Evolutionary conservation across 2,888 invertebrate species (phyloP), one percentile per base, ranked within the genome.

Genomic region (Eustalomyia histrio): DNA sequence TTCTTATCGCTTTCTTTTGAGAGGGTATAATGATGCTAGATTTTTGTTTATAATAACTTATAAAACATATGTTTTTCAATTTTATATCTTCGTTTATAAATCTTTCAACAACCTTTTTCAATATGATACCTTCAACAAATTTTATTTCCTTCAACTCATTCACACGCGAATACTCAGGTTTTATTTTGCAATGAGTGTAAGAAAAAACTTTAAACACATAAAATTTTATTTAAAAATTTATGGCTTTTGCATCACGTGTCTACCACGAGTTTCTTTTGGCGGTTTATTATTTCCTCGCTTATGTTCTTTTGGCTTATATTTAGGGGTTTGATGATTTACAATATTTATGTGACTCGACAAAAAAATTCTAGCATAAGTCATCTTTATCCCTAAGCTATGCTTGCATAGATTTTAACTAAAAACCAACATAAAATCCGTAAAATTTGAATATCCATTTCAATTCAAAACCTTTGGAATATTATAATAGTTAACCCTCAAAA

Each of bases 181-280:
- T 71, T 9, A 17, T 21, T 57, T 58, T 68, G 43, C 64, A 76
- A 47, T 67, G 16, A 68, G 78, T 73, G 75, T 85, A 47, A 47
- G 6, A 2, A 86, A 88, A 87, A 89, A 87, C 85, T 89, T 88
- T 85, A 87, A 88, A 86, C 64, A 88, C 85, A 88, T 86, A 86
- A 88, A 87, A 84, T 83, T 85, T 84, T 82, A 80, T 9, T n/a
- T 71, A 83, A 85, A 88, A 89, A 90, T 90, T 90, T 90, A 90
- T 89, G 87, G 87, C 83, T 87, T 80, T 78, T 86, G 87, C 88
- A 88, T 90, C 90, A 90, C 90, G 91, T 90, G 91, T 88, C 90
- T 88, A 89, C 90, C 90, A 89, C 90, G 88, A 89, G 90, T 86
- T 87, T 84, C 86, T 14, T 67, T 72, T 65, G 64, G 60, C 50